Evolutionary conservation across 2,797 vertebrate genomes (phyloP).

Genomic region (Thripadectes ignobilis): DNA sequence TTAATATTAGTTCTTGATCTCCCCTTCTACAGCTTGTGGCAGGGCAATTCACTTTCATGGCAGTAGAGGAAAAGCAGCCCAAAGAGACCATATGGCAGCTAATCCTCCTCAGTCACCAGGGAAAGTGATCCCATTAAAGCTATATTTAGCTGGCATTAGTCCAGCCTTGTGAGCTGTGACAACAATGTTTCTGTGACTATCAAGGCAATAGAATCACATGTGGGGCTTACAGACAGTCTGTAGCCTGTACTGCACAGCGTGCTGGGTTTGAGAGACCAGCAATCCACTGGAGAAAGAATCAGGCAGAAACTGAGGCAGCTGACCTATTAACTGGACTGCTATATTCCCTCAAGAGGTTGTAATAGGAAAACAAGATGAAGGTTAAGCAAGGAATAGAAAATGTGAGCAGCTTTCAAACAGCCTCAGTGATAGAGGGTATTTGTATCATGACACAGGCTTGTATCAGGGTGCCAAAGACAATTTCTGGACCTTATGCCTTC

Average conservation of each 20-base stretch:
- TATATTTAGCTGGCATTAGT: conserved; percentile 23
- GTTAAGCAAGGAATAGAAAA: not conserved
- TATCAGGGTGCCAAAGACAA: not conserved
- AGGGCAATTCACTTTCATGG: not conserved
- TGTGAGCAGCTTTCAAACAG: not conserved
- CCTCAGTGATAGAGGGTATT: not conserved
- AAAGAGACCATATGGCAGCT: conserved; percentile 45
- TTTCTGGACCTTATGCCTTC: not conserved
- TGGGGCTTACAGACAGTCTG: not conserved
- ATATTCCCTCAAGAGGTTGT: not conserved
- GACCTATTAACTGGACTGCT: not conserved
- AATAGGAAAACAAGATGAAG: not conserved
- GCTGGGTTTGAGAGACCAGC: not conserved
- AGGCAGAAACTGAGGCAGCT: not conserved
- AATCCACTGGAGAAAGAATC: not conserved
- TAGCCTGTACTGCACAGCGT: not conserved
- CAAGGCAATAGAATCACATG: not conserved
- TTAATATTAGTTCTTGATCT: not conserved
- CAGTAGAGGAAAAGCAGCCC: not conserved
- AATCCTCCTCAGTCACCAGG: conserved; percentile 10
- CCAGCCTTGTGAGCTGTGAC: conserved; percentile 5
- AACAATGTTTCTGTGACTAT: not conserved
- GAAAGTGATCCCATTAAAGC: conserved; percentile 44
- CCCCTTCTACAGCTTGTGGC: not conserved
- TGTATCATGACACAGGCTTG: not conserved